Percentiles rank a stretch among this genome's conserved stretches.
phyloP scores from a whole-genome alignment of 2,797 vertebrate genomes.

The Paguma larvata region DNA sequence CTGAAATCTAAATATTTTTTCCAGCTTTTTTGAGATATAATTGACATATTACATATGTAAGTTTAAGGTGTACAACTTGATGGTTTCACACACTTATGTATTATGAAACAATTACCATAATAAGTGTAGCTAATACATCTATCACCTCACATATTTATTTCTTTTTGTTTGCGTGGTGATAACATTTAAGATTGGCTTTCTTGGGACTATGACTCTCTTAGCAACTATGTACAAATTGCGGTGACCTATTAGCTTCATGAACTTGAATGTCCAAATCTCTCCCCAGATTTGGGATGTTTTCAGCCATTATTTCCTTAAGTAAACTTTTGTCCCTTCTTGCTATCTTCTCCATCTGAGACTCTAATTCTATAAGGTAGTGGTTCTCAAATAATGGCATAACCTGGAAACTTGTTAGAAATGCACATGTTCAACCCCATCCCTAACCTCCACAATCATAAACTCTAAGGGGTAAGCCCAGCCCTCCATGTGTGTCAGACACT shows the following conservation, averaged over 20 bases:
- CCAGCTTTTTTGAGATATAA: background rate
- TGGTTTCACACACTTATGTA: background rate
- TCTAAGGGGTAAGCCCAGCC: background rate
- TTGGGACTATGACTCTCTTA: background rate
- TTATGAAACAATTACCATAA: background rate
- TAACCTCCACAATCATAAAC: background rate
- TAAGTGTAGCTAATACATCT: background rate
- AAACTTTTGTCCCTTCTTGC: background rate
- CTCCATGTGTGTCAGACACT: background rate
- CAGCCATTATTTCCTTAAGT: background rate
- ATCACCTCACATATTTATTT: background rate
- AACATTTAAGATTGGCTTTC: background rate
- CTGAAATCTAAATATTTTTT: background rate
- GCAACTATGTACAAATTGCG: background rate
- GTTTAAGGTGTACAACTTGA: background rate
- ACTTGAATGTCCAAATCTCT: background rate
- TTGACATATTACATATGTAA: background rate
- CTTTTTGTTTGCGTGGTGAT: background rate
- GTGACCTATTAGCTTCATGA: background rate
- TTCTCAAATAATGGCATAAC: background rate
- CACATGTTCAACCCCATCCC: background rate
- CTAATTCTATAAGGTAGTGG: background rate
- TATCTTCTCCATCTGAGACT: background rate
- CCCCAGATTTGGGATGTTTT: background rate
- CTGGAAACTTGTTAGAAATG: background rate